Base-by-base conservation (phyloP, 2,888 invertebrate genomes). In the Tetragnatha montana region DNA sequence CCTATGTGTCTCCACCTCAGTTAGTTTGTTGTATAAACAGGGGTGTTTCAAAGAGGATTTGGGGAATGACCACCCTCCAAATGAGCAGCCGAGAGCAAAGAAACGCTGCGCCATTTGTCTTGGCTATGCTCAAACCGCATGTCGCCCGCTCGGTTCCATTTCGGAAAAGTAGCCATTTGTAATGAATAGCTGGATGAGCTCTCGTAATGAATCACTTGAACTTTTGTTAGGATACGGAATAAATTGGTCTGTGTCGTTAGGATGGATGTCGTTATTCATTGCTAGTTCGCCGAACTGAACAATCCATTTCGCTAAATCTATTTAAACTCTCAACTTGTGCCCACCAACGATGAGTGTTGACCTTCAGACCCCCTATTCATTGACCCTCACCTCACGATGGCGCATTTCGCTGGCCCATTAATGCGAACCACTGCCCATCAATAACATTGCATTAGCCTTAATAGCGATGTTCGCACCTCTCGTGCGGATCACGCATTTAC, bases 401-500 rank as follows among this genome's bases (percentile, higher is more conserved):
- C 74, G 81, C 89, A 81, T 89, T 89, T 89, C 89, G 81, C 81
- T 76, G 76, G 76, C 71, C 71, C 68, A 85, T 89, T 89, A 89
- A 89, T 89, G 85, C 50, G 78, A 22, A 75, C 71, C 51, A 76
- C 85, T 89, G 76, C 89, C 86, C 89, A 90, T 90, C 89, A 90
- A 90, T 90, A 90, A 86, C 82, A 73, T 74, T 82, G 81, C 79
- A 89, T 89, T 89, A 89, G 80, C 86, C 82, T 82, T 90, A 90
- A 90, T 90, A 87, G 86, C 82, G 86, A 79, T 90, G 89, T 90
- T 90, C 89, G 87, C 89, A 90, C 89, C 89, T 87, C 68, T 79
- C 78, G 84, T 76, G 89, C 76, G 85, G 81, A 89, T 89, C 89
- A 89, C 89, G 89, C 75, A 81, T 89, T 81, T 49, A 35, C 71